Base-by-base conservation (phyloP, 2,888 invertebrate genomes). In the Amiota communis region DNA sequence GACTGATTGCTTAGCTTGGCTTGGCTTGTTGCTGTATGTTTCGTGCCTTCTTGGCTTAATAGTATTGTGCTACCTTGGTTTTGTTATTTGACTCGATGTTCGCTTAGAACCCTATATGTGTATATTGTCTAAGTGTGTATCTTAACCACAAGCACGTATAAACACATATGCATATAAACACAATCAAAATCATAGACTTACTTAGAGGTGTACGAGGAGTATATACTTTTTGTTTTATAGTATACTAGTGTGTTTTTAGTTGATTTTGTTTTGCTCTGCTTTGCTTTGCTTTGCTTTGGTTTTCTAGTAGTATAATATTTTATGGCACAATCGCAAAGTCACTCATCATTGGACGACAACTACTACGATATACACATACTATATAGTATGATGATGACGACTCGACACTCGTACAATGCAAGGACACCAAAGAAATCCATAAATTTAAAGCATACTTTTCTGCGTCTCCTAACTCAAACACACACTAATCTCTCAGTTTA, bases 381-480 rank as follows among this genome's bases (percentile, higher is more conserved):
- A 36, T 36, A 36, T 6, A 36, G 36, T 36, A 59, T 48, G 53
- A 36, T 46, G n/a, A 49, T n/a, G 8, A 56, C 53, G 69, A 76
- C 23, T 23, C 84, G 76, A 77, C 81, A 82, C 80, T 85, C 79
- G 79, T 79, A 78, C 65, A 6, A 2, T 2, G 77, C 84, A 83
- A 83, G 83, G 86, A 84, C 83, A 83, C 64, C 77, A 56, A 73
- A 84, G 80, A 84, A 83, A 83, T 83, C 83, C 81, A 83, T 83
- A 83, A 83, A 83, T 80, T 81, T 82, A 79, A 84, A 84, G 83
- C 75, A 77, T 75, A 71, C 77, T 75, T 75, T 79, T 82, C 73
- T 78, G 81, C 78, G 78, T 75, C 74, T 74, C 70, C 6, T 36
- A 36, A 36, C 36, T 36, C 36, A 36, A 36, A 36, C 36, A 4